These are phyloP conservation scores for Drosophila sp. DNA, from an alignment of 1,140 invertebrate genomes.

Conservation along the genomic window DNA sequence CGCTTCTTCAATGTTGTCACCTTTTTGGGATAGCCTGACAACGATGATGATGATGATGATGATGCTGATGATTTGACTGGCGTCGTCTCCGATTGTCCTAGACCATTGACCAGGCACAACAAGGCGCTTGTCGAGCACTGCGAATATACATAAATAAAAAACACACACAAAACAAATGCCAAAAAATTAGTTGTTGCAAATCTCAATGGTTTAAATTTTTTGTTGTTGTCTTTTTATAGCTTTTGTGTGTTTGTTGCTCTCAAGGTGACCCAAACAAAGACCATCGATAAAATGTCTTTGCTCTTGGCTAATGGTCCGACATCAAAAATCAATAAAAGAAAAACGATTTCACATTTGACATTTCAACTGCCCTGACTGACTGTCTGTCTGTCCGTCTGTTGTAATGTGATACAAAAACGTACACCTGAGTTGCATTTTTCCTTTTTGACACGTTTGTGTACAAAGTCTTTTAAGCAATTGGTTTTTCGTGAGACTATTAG, in stretches of 20 bases:
- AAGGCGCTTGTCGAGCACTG: constrained; percentile 60
- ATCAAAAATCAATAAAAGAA: constrained; percentile 36
- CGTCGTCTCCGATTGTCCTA: constrained; percentile 39
- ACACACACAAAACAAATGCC: constrained; percentile 6
- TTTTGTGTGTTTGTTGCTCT: constrained; percentile 41
- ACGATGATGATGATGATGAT: not conserved
- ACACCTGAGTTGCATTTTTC: not conserved
- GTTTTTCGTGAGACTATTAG: constrained; percentile 7
- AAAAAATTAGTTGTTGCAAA: constrained; percentile 28
- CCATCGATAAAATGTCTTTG: constrained; percentile 47
- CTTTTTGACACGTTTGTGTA: constrained; percentile 45
- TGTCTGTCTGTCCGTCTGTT: too few species aligned
- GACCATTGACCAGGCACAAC: constrained; percentile 50
- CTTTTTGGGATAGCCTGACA: constrained; percentile 70
- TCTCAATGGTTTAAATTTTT: not conserved
- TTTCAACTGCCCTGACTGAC: constrained; percentile 23
- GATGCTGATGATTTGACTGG: constrained; percentile 33
- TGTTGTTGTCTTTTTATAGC: constrained; percentile 17
- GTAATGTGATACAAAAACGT: too few species aligned
- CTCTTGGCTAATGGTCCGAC: constrained; percentile 25
- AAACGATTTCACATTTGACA: constrained; percentile 55
- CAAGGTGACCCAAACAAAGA: constrained; percentile 62
- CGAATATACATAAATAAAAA: not conserved
- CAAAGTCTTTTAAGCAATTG: constrained; percentile 40
- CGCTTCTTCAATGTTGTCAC: constrained; percentile 75